Percentiles rank a stretch among this genome's conserved stretches.
Evolutionary conservation across 1,140 invertebrate species (phyloP).

Genomic region (Cherax destructor): DNA sequence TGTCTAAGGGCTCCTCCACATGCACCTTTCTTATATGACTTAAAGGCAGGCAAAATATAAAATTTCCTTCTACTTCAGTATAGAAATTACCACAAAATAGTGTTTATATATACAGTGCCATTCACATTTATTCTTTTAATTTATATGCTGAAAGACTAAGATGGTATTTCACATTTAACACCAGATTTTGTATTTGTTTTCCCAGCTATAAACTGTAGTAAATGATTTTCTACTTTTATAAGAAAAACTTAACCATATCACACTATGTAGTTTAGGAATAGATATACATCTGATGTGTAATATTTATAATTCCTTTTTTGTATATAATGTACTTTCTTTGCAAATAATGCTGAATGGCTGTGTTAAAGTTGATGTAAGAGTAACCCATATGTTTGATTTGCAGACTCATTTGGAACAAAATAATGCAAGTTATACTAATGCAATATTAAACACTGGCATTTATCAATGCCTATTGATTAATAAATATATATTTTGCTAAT

Average conservation of each 20-base stretch:
- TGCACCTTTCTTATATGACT: not conserved
- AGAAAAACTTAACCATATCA: slow-evolving; percentile 58
- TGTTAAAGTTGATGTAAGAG: slow-evolving; percentile 48
- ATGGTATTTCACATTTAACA: not conserved
- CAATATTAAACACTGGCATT: not conserved
- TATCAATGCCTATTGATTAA: not conserved
- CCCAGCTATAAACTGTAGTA: not conserved
- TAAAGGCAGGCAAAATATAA: not conserved
- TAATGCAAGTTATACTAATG: not conserved
- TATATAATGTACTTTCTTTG: slow-evolving; percentile 56
- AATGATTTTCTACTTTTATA: slow-evolving; percentile 68
- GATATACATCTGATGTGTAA: slow-evolving; percentile 27
- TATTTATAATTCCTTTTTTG: slow-evolving; percentile 40
- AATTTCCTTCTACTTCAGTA: not conserved
- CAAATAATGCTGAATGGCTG: slow-evolving; percentile 66
- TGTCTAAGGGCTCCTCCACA: not conserved
- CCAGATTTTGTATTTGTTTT: slow-evolving; percentile 27
- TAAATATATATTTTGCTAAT: not conserved
- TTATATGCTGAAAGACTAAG: not conserved
- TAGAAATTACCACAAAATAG: slow-evolving; percentile 21
- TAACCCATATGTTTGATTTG: slow-evolving; percentile 20
- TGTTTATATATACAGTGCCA: slow-evolving; percentile 46
- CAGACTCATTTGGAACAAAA: not conserved
- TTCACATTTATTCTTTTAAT: slow-evolving; percentile 23
- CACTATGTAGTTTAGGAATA: slow-evolving; percentile 37